These are phyloP conservation scores for Petromus typicus DNA, from an alignment of 2,113 vertebrate genomes.

Conservation along the genomic window DNA sequence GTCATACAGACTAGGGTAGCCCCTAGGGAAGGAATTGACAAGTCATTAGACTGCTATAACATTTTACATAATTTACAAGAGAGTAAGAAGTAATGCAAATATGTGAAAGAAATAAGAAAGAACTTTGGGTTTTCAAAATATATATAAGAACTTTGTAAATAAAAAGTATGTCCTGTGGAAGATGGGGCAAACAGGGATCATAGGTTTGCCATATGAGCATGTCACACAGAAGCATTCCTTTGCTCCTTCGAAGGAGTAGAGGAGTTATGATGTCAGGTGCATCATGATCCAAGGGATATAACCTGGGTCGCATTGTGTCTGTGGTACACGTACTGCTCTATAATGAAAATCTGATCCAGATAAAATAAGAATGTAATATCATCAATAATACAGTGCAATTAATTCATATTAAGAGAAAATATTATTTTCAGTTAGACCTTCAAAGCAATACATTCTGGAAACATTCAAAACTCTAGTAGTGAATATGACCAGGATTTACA, in stretches of 20 bases:
- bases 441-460: background rate
- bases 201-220: background rate
- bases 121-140: background rate
- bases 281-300: background rate
- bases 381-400: background rate
- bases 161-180: background rate
- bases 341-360: background rate
- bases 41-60: background rate
- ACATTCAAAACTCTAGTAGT: background rate
- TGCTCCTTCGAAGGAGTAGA: background rate
- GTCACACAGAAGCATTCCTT: background rate
- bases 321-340: background rate
- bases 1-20: background rate
- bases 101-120: background rate
- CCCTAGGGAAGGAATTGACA: background rate
- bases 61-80: background rate
- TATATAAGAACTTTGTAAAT: background rate
- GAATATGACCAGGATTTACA: background rate
- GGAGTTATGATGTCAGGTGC: accelerated
- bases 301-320: background rate
- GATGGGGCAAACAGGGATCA: background rate
- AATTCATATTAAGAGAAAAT: background rate
- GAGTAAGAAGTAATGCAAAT: background rate
- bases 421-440: background rate
- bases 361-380: conserved; percentile 1